Percentiles rank a stretch among this genome's conserved stretches.
phyloP scores from a whole-genome alignment of 2,113 vertebrate species.

The Andinoacara biseriatus region DNA sequence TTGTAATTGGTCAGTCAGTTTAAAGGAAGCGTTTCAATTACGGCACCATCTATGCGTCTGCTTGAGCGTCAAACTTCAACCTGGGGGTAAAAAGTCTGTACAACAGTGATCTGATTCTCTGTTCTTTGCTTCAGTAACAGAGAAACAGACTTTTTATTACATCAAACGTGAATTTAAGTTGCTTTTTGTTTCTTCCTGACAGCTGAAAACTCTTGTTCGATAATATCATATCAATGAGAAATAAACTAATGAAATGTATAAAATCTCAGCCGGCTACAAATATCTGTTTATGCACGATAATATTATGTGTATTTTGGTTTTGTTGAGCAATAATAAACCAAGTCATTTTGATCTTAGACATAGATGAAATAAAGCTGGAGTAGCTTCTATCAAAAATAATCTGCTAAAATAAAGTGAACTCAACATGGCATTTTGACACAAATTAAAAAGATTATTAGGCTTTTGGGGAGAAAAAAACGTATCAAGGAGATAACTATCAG shows the following conservation, averaged over 20 bases:
- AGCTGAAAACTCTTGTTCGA: neutral
- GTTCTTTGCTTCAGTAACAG: too few species aligned
- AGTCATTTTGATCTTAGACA: neutral
- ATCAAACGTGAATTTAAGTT: neutral
- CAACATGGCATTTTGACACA: neutral
- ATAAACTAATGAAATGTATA: neutral
- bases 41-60: neutral
- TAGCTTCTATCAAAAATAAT: neutral
- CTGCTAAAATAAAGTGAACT: neutral
- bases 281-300: neutral
- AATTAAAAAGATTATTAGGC: neutral
- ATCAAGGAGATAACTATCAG: too few species aligned
- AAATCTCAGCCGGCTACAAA: neutral
- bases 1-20: rapidly evolving
- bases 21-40: neutral
- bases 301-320: neutral
- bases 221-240: neutral
- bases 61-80: neutral
- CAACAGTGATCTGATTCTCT: neutral
- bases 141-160: neutral
- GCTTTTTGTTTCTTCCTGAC: neutral
- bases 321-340: neutral
- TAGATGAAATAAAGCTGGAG: neutral
- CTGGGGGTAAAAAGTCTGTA: neutral
- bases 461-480: neutral